A percentile compares a stretch with the other conserved stretches of the same genome.
These are phyloP conservation scores for Parnassius mnemosyne DNA, from an alignment of 2,888 invertebrate genomes.

Conservation along the genomic window DNA sequence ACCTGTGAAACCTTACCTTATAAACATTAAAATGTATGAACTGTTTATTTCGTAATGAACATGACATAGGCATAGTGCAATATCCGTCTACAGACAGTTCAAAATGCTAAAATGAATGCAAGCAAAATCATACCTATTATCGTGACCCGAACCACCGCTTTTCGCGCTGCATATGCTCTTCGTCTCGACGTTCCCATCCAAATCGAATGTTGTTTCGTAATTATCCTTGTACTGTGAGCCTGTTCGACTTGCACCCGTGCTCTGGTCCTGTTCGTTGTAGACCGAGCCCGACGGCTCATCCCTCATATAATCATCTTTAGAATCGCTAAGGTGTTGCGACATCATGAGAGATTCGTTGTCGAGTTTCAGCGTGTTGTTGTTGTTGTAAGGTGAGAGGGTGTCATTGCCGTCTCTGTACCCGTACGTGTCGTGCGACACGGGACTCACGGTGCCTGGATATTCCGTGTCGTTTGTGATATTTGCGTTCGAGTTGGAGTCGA, in stretches of 20 bases:
- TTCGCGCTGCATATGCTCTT: constrained; percentile 92
- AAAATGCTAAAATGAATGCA: constrained; percentile 16
- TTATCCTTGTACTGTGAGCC: constrained; percentile 83
- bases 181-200: constrained; percentile 95
- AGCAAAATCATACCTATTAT: constrained; percentile 83
- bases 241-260: constrained; percentile 50
- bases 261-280: constrained; percentile 64
- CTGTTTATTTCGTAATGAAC: not conserved
- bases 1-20: not conserved
- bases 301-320: constrained; percentile 64
- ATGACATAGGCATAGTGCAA: constrained; percentile 7
- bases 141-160: constrained; percentile 88
- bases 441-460: constrained; percentile 65
- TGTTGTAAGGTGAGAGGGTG: constrained; percentile 60
- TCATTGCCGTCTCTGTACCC: constrained; percentile 61
- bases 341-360: constrained; percentile 72
- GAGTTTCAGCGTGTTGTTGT: constrained; percentile 74
- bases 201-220: constrained; percentile 92
- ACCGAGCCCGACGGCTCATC: constrained; percentile 63
- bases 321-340: constrained; percentile 65
- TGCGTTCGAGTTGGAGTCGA: constrained; percentile 56
- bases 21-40: not conserved
- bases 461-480: constrained; percentile 50
- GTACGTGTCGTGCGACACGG: constrained; percentile 83
- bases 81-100: not conserved